Conservation (phyloP, 2,113 vertebrate genomes). For the Vulpes lagopus region DNA sequence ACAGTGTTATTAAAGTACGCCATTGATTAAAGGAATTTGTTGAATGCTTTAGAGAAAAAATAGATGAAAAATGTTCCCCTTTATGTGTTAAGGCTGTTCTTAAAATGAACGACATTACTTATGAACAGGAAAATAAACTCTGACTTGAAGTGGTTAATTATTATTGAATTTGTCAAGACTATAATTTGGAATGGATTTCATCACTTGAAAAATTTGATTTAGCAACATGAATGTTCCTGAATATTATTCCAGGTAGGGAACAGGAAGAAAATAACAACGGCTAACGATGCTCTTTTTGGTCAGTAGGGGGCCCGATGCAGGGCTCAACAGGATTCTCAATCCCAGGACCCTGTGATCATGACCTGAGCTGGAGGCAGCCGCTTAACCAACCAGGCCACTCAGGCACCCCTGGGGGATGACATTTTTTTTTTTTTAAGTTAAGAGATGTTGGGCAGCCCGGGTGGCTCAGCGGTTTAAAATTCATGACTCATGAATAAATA, state of each 20-base stretch:
- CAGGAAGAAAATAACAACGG: not conserved
- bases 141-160: slow-evolving; percentile 53
- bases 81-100: slow-evolving; percentile 37
- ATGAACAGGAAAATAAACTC: slow-evolving; percentile 35
- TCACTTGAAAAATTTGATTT: slow-evolving; percentile 31
- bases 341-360: not conserved
- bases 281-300: not conserved
- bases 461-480: too few species aligned
- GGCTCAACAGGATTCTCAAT: not conserved
- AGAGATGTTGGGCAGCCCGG: not conserved
- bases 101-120: slow-evolving; percentile 49
- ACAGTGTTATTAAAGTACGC: not conserved
- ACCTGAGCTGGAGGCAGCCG: not conserved
- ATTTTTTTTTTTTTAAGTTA: not conserved
- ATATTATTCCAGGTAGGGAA: not conserved
- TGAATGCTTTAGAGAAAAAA: slow-evolving; percentile 23
- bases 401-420: not conserved
- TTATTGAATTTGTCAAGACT: slow-evolving; percentile 56
- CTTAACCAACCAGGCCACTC: not conserved
- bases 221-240: not conserved
- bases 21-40: slow-evolving; percentile 54
- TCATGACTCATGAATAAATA: too few species aligned
- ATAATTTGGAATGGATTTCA: slow-evolving; percentile 47
- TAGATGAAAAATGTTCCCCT: slow-evolving; percentile 30
- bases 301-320: not conserved